Evolutionary conservation across 2,888 invertebrate species (phyloP).

Genomic region (Iphiclides podalirius): DNA sequence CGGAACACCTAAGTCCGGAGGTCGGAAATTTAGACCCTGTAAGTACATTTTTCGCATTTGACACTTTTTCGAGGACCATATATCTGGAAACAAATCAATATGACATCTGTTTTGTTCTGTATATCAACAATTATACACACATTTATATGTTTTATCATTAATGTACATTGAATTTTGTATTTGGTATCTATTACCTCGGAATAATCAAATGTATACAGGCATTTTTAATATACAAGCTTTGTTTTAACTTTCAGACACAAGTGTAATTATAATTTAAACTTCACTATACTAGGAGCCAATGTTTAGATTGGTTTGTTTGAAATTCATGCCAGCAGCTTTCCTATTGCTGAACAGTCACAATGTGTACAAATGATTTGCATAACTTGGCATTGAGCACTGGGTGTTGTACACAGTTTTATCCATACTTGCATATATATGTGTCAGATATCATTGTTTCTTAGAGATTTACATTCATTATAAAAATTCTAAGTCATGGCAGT

Average conservation of each 20-base stretch:
- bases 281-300: constrained; percentile 10
- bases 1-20: constrained; percentile 72
- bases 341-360: constrained; percentile 32
- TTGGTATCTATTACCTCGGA: not conserved
- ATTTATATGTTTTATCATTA: constrained; percentile 18
- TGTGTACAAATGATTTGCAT: constrained; percentile 48
- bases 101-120: constrained; percentile 15
- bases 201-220: not conserved
- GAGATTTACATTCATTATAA: constrained; percentile 11
- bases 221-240: not conserved
- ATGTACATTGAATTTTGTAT: not conserved
- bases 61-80: not conserved
- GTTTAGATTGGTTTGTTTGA: constrained; percentile 5
- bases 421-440: constrained; percentile 10
- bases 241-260: not conserved
- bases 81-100: not conserved
- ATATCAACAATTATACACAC: constrained; percentile 12
- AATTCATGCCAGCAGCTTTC: constrained; percentile 34
- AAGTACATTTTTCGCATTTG: constrained; percentile 51
- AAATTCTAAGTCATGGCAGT: too few species aligned
- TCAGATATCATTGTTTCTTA: constrained; percentile 16
- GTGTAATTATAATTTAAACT: constrained; percentile 31
- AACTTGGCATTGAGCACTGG: constrained; percentile 45
- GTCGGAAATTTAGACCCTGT: constrained; percentile 84
- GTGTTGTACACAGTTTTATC: constrained; percentile 32